A percentile compares a stretch with the other conserved stretches of the same genome.
phyloP scores from a whole-genome alignment of 2,888 invertebrate genomes.

The Allophyes oxyacanthae region DNA sequence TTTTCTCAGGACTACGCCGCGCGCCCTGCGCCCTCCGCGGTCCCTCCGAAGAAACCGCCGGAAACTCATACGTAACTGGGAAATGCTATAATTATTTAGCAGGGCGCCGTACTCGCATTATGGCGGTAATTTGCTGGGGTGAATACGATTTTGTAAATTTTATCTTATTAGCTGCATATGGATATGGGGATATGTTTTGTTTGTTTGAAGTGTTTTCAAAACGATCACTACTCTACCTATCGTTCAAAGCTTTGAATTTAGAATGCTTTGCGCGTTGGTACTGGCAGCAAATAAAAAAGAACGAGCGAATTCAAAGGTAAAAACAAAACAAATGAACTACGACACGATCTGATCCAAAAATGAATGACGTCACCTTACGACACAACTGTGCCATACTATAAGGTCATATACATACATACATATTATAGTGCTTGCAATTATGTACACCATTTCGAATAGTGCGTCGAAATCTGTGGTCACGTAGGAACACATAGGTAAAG shows the following conservation, averaged over 20 bases:
- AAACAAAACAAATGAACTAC: conserved; percentile 45
- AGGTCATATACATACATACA: conserved; percentile 27
- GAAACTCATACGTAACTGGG: conserved; percentile 79
- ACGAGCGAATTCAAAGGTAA: conserved; percentile 35
- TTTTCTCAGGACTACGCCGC: conserved; percentile 82
- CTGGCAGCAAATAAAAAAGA: conserved; percentile 29
- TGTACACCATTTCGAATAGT: conserved; percentile 24
- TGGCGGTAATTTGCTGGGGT: conserved; percentile 66
- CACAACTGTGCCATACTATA: no score
- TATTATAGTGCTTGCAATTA: conserved; percentile 25
- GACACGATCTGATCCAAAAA: conserved; percentile 30
- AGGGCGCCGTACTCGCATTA: conserved; percentile 61
- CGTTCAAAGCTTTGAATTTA: conserved; percentile 12
- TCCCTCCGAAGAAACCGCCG: conserved; percentile 83
- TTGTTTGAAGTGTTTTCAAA: conserved; percentile 36
- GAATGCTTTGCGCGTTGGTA: conserved; percentile 15
- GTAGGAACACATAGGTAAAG: conserved; percentile 21
- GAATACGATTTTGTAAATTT: conserved; percentile 56
- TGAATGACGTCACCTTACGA: no score
- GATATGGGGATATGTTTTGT: conserved; percentile 8
- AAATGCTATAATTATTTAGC: conserved; percentile 77
- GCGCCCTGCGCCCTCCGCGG: conserved; percentile 69
- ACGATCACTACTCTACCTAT: not conserved
- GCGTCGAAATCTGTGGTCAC: conserved; percentile 8
- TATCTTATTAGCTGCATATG: conserved; percentile 55